Evolutionary conservation across 2,888 invertebrate species (phyloP), one percentile per base, ranked within the genome.

Genomic region (Sarcophaga rosellei): DNA sequence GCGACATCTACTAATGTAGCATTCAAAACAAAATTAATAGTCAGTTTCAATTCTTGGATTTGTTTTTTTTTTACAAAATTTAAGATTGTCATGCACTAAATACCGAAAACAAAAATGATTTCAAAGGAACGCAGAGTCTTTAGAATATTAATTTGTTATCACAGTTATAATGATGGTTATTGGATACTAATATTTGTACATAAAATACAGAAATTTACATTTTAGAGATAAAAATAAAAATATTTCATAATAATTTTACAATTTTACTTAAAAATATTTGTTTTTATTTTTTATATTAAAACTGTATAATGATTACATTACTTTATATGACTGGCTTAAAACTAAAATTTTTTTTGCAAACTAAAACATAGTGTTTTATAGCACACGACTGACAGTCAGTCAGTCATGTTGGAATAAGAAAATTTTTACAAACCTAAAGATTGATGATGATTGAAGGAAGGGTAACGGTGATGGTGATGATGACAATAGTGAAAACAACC

Each of bases 341-440:
- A 53, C 17, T 15, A 53, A 53, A 53, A 1, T 2, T 47, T 0
- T 17, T 53, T 53, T 15, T 17, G 1, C 53, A 53, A 53, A 15
- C 11, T 15, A 53, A 53, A 15, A 4, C 53, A 53, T 15, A 15
- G 17, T 17, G 53, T 47, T 47, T 47, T 47, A 47, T 47, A 15
- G 15, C 3, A 47, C 15, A 47, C 15, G 47, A n/a, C 63, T 47
- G 72, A 79, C 70, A 44, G 59, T 65, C 12, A 68, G 70, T 75
- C 65, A 61, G 47, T 65, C 10, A 68, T 53, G 61, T 72, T 75
- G 47, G 35, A 35, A 84, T 66, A 78, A 75, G 25, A 21, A 69
- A 62, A 53, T n/a, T 20, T 74, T 63, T 75, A 65, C 57, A 35
- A 73, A 62, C n/a, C 20, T 47, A 25, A 73, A 80, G 62, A 76